Conservation (phyloP, 2,797 vertebrate genomes). For the Limnodromus scolopaceus region DNA sequence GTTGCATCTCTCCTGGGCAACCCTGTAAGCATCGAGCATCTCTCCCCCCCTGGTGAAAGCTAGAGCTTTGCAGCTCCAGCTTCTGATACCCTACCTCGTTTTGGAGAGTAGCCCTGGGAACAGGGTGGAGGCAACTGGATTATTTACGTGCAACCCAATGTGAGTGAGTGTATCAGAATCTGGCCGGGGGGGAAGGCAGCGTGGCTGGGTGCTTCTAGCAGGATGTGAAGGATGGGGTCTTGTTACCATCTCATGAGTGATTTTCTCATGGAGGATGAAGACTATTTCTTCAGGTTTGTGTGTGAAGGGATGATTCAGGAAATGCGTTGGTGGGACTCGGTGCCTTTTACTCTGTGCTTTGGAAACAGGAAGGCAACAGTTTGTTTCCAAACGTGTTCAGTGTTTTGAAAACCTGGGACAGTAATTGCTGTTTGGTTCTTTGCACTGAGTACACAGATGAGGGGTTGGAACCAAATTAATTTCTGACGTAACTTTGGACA, state of each 20-base stretch:
- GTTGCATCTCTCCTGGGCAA: not conserved
- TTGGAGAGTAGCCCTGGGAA: conserved; percentile 20
- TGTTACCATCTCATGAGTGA: not conserved
- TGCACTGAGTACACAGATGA: not conserved
- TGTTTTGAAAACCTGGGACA: not conserved
- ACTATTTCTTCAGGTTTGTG: not conserved
- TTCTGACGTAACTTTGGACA: not conserved
- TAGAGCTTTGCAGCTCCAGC: conserved; percentile 6
- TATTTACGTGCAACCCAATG: not conserved
- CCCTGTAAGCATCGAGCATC: not conserved
- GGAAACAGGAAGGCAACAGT: conserved; percentile 5
- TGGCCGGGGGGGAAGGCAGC: fast-evolving
- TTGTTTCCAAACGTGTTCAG: not conserved
- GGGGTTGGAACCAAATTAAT: not conserved
- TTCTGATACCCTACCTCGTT: conserved; percentile 55
- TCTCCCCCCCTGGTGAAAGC: not conserved
- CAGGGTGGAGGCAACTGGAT: not conserved
- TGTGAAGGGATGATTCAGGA: conserved; percentile 6
- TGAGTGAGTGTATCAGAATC: conserved; percentile 30
- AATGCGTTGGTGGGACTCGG: fast-evolving
- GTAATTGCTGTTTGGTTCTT: not conserved
- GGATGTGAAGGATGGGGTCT: not conserved
- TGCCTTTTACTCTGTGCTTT: not conserved
- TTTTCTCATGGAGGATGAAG: not conserved
- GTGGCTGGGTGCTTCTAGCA: not conserved